Evolutionary conservation across 1,140 invertebrate species (phyloP).

Genomic region (Reticulitermes speratus): DNA sequence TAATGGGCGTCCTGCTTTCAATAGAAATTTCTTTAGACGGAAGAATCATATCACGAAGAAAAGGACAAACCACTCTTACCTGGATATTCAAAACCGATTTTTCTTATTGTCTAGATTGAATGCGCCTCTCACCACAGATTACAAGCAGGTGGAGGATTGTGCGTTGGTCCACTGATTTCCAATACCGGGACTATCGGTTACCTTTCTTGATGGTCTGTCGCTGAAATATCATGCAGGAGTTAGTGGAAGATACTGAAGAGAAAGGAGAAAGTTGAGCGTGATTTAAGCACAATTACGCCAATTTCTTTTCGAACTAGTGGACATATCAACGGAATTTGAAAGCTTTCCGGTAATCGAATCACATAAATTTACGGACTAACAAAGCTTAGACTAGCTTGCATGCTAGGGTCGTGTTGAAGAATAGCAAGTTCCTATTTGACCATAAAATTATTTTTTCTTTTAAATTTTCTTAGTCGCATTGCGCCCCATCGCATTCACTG

Average conservation of each 20-base stretch:
- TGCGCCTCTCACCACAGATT: background rate
- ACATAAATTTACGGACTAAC: background rate
- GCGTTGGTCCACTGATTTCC: background rate
- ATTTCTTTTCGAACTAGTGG: background rate
- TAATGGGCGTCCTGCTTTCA: background rate
- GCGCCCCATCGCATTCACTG: background rate
- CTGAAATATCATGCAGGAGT: background rate
- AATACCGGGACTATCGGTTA: background rate
- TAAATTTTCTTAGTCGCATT: background rate
- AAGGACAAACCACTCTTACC: background rate
- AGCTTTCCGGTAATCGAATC: background rate
- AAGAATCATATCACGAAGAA: background rate
- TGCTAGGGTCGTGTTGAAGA: background rate
- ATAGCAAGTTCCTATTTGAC: no score
- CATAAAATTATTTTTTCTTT: background rate
- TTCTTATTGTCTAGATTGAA: background rate
- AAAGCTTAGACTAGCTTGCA: background rate
- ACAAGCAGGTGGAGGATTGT: background rate
- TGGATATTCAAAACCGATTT: conserved; percentile 3
- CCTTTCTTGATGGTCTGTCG: no score
- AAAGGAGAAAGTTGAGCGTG: background rate
- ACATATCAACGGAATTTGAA: background rate
- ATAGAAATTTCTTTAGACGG: background rate
- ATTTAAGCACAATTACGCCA: background rate
- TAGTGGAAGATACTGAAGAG: no score